These are phyloP conservation scores for Yponomeuta sedellus DNA, from an alignment of 2,888 invertebrate species.

Conservation along the genomic window DNA sequence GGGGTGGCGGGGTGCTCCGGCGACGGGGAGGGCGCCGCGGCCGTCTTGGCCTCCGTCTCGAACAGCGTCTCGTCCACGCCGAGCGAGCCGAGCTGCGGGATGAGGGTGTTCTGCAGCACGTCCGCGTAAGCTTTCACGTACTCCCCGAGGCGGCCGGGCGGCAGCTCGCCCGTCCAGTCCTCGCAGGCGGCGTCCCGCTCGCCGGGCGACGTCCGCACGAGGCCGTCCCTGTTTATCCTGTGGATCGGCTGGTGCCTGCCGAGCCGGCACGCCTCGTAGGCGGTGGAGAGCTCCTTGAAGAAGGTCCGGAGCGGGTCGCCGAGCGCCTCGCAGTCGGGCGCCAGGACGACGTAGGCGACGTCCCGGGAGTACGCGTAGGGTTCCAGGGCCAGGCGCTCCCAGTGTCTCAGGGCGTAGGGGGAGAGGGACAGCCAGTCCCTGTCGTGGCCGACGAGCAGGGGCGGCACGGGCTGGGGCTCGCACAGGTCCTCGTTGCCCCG, in stretches of 20 bases:
- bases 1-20: constrained; percentile 41
- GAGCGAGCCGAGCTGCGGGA: constrained; percentile 56
- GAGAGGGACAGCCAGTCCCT: constrained; percentile 96
- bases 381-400: constrained; percentile 98
- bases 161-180: constrained; percentile 92
- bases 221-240: constrained; percentile 89
- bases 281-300: constrained; percentile 94
- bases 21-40: constrained; percentile 30
- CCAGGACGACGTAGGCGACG: constrained; percentile 95
- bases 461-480: constrained; percentile 97
- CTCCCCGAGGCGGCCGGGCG: constrained; percentile 86
- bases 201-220: constrained; percentile 82
- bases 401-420: constrained; percentile 95
- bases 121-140: constrained; percentile 90
- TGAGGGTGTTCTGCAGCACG: constrained; percentile 48
- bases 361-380: constrained; percentile 97
- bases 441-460: constrained; percentile 94
- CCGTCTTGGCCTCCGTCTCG: constrained; percentile 29
- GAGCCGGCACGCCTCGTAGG: constrained; percentile 95
- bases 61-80: constrained; percentile 51
- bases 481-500: constrained; percentile 96
- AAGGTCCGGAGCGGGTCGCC: constrained; percentile 87
- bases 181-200: constrained; percentile 79
- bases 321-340: constrained; percentile 93
- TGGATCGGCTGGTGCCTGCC: constrained; percentile 95